A percentile compares a stretch with the other conserved stretches of the same genome.
These are phyloP conservation scores for Paramisgurnus dabryanus DNA, from an alignment of 2,113 vertebrate species.

Conservation along the genomic window DNA sequence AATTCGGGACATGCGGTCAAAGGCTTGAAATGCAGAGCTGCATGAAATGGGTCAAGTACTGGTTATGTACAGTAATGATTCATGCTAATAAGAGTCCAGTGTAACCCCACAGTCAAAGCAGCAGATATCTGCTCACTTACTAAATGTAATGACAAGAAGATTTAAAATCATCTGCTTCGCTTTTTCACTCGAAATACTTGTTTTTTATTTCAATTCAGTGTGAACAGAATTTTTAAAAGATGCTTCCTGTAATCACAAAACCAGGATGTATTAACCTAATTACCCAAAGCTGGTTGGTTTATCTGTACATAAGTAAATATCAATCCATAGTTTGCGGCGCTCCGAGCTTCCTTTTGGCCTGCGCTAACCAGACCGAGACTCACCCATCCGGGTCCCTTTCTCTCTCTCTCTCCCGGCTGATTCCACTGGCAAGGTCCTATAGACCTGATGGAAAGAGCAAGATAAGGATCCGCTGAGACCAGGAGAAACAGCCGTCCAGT, in stretches of 20 bases:
- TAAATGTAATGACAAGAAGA: not conserved
- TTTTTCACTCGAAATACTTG: no score
- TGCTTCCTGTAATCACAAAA: not conserved
- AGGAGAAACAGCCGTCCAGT: slow-evolving; percentile 87
- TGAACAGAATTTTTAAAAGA: not conserved
- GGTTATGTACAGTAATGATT: slow-evolving; percentile 52
- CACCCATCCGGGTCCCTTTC: slow-evolving; percentile 45
- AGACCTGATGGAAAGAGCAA: slow-evolving; percentile 85
- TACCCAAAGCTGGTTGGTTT: not conserved
- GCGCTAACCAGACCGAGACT: slow-evolving; percentile 34
- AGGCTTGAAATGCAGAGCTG: slow-evolving; percentile 40
- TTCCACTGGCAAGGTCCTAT: slow-evolving; percentile 56
- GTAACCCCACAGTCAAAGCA: slow-evolving; percentile 8
- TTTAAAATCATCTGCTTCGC: no score
- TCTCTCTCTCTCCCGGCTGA: slow-evolving; percentile 40
- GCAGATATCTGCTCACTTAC: not conserved
- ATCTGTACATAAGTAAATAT: slow-evolving; percentile 24
- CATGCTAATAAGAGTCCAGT: slow-evolving; percentile 43
- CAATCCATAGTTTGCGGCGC: slow-evolving; percentile 12
- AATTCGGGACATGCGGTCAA: slow-evolving; percentile 38
- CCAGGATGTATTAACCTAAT: not conserved
- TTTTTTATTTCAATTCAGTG: not conserved
- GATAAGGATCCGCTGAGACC: slow-evolving; percentile 85
- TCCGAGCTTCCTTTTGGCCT: slow-evolving; percentile 39
- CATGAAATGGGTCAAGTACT: slow-evolving; percentile 56